Evolutionary conservation across 1,140 invertebrate species (phyloP).

Genomic region (Zophobas morio): DNA sequence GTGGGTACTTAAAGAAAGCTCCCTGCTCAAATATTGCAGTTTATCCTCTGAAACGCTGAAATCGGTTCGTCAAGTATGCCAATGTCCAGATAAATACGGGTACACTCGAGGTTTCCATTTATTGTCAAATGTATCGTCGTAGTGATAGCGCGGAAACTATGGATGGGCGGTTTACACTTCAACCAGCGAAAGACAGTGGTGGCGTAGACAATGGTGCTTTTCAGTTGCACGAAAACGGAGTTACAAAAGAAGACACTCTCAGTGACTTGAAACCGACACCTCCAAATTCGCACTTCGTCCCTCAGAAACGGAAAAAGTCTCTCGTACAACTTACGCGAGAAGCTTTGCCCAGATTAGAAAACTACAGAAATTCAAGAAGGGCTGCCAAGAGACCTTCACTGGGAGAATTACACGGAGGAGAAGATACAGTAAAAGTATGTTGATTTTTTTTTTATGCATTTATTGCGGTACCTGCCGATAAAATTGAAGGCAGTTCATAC

Average conservation of each 20-base stretch:
- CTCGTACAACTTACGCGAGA: conserved; percentile 78
- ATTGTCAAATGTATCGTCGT: neutral
- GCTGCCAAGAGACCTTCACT: conserved; percentile 81
- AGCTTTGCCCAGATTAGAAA: conserved; percentile 88
- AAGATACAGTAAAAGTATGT: conserved; percentile 70
- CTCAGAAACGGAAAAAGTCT: conserved; percentile 67
- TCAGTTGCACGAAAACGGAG: conserved; percentile 60
- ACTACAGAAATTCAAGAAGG: conserved; percentile 88
- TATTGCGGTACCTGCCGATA: conserved; percentile 18
- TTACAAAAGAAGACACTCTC: conserved; percentile 47
- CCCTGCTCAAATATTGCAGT: conserved; percentile 46
- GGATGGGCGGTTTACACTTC: conserved; percentile 49
- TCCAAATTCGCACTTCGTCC: conserved; percentile 1
- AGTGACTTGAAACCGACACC: conserved; percentile 36
- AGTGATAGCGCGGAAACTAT: conserved; percentile 12
- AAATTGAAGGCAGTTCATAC: conserved; percentile 15
- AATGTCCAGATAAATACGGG: conserved; percentile 27
- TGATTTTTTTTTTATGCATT: neutral
- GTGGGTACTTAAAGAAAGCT: conserved; percentile 44
- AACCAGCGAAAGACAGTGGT: conserved; percentile 19
- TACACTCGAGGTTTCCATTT: conserved; percentile 14
- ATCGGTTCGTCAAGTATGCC: conserved; percentile 28
- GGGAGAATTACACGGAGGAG: conserved; percentile 78
- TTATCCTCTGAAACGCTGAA: conserved; percentile 41
- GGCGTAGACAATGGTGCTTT: conserved; percentile 60